Percentiles rank a stretch among this genome's conserved stretches.
Conservation (phyloP, 2,888 invertebrate genomes). For the Melanotus villosus region DNA sequence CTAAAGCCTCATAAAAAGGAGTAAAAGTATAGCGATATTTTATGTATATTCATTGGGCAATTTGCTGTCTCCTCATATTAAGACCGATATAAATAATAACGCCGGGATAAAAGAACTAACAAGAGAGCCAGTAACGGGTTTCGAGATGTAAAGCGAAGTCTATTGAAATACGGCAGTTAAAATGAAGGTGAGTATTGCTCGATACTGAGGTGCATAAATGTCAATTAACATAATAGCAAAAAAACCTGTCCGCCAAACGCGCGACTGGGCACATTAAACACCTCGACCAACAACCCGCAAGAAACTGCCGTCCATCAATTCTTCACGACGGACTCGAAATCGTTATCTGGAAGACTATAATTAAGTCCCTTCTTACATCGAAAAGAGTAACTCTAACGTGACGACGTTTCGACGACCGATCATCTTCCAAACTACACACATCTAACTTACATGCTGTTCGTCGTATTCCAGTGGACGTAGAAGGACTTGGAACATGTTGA, state of each 20-base stretch:
- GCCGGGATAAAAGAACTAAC: constrained; percentile 24
- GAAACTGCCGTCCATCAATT: constrained; percentile 25
- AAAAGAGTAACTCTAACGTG: no score
- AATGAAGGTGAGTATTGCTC: constrained; percentile 34
- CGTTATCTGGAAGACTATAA: constrained; percentile 7
- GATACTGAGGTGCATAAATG: constrained; percentile 40
- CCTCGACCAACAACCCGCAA: constrained; percentile 27
- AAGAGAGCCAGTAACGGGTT: constrained; percentile 25
- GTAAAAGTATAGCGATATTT: constrained; percentile 26
- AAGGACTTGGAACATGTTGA: constrained; percentile 86
- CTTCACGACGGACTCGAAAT: constrained; percentile 27
- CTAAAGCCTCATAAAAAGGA: constrained; percentile 8
- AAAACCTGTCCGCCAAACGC: constrained; percentile 42
- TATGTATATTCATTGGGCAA: constrained; percentile 36
- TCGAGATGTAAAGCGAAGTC: constrained; percentile 23
- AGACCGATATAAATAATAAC: constrained; percentile 36
- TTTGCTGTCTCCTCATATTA: constrained; percentile 45
- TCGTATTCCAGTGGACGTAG: constrained; percentile 92
- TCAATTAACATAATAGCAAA: constrained; percentile 44
- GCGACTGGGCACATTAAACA: constrained; percentile 35
- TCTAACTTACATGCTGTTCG: constrained; percentile 88
- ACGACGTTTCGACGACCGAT: no score
- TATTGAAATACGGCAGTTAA: constrained; percentile 39
- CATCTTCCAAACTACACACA: no score
- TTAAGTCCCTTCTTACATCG: no score